A percentile compares a stretch with the other conserved stretches of the same genome.
These are phyloP conservation scores for Plutomurus gul DNA, from an alignment of 1,140 invertebrate genomes.

Conservation along the genomic window DNA sequence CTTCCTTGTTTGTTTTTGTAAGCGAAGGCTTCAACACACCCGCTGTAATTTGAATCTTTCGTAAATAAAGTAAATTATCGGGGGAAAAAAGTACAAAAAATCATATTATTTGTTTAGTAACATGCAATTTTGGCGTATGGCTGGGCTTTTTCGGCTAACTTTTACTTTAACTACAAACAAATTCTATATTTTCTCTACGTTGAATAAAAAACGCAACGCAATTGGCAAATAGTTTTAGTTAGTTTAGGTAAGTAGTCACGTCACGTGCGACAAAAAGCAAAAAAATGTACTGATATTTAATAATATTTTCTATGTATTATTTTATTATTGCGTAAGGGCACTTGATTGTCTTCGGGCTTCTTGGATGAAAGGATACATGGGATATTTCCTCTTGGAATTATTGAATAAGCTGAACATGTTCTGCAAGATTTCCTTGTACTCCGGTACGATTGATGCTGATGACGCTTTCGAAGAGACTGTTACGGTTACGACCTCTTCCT, in stretches of 20 bases:
- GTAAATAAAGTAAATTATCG: neutral
- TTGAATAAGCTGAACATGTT: slow-evolving; percentile 46
- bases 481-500: neutral
- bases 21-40: neutral
- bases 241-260: no score
- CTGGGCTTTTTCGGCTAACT: neutral
- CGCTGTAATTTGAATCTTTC: neutral
- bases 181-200: neutral
- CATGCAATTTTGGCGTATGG: slow-evolving; percentile 13
- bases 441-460: slow-evolving; percentile 19
- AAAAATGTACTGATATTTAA: no score
- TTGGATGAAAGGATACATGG: slow-evolving; percentile 35
- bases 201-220: neutral
- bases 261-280: no score
- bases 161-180: neutral
- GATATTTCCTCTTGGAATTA: slow-evolving; percentile 42
- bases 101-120: neutral
- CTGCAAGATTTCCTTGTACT: slow-evolving; percentile 51
- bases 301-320: no score
- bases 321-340: slow-evolving; percentile 20
- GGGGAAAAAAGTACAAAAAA: neutral
- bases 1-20: no score
- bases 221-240: neutral
- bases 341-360: slow-evolving; percentile 39
- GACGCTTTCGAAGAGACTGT: neutral